Evolutionary conservation across 2,113 vertebrate genomes (phyloP).

Genomic region (Chlamydotis undulata): DNA sequence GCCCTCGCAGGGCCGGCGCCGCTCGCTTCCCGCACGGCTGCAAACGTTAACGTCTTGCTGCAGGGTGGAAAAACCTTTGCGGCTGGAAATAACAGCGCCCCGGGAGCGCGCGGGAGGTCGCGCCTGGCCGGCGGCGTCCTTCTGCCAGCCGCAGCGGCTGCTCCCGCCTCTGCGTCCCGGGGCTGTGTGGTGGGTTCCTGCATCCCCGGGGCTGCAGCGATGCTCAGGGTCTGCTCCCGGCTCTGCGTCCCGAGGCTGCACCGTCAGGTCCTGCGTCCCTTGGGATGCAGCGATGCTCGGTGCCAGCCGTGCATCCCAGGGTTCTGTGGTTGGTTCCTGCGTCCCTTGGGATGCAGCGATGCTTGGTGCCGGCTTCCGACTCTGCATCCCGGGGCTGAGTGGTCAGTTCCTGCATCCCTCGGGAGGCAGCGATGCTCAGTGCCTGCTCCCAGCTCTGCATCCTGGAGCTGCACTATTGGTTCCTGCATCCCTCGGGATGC

Average conservation of each 20-base stretch:
- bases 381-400: too few species aligned
- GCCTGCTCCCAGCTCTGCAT: not conserved
- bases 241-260: not conserved
- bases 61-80: not conserved
- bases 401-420: too few species aligned
- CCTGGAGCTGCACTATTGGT: not conserved
- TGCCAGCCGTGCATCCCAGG: too few species aligned
- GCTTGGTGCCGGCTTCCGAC: too few species aligned
- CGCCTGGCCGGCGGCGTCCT: not conserved
- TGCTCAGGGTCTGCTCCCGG: not conserved
- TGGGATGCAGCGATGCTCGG: not conserved
- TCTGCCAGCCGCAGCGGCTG: not conserved
- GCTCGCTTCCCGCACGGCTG: not conserved
- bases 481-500: not conserved
- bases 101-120: fast-evolving
- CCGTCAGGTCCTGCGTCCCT: not conserved
- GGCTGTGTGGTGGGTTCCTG: too few species aligned
- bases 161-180: too few species aligned
- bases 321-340: too few species aligned
- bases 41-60: fast-evolving
- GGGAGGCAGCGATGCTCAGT: not conserved
- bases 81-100: not conserved
- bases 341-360: too few species aligned
- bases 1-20: fast-evolving
- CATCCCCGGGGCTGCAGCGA: not conserved